phyloP scores from a whole-genome alignment of 2,888 invertebrate genomes.

The Dichetophora obliterata region DNA sequence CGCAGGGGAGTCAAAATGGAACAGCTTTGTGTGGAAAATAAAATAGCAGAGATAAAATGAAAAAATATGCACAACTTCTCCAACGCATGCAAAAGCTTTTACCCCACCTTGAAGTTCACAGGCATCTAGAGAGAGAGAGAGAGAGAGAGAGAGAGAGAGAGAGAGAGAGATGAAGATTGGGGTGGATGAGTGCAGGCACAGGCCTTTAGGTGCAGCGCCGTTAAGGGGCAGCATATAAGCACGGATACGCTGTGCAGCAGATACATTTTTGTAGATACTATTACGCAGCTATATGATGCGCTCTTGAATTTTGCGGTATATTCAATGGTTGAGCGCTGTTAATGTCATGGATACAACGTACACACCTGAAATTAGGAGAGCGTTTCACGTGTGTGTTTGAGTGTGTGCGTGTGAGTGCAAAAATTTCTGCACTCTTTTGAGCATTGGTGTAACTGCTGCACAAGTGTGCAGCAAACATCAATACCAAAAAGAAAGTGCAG shows the following conservation, averaged over 20 bases:
- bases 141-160: no score
- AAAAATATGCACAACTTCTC: not conserved
- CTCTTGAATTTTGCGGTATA: not conserved
- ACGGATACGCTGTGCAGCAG: not conserved
- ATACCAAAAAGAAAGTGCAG: conserved; percentile 18
- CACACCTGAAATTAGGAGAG: not conserved
- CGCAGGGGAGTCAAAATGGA: no score
- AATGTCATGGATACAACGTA: not conserved
- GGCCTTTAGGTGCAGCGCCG: no score
- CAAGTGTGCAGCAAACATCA: not conserved
- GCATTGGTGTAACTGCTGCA: not conserved
- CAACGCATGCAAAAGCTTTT: not conserved
- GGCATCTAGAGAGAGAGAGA: not conserved
- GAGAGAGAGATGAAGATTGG: no score
- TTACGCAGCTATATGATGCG: not conserved
- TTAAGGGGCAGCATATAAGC: not conserved
- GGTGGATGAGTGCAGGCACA: no score
- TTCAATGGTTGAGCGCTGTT: not conserved
- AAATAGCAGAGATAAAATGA: not conserved
- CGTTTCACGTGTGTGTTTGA: not conserved
- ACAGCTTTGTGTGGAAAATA: not conserved
- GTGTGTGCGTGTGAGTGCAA: not conserved
- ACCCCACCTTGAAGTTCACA: not conserved
- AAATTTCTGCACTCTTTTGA: not conserved
- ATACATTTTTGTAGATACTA: not conserved